Base-by-base conservation (phyloP, 2,888 invertebrate genomes). In the Drosophila paranaensis region DNA sequence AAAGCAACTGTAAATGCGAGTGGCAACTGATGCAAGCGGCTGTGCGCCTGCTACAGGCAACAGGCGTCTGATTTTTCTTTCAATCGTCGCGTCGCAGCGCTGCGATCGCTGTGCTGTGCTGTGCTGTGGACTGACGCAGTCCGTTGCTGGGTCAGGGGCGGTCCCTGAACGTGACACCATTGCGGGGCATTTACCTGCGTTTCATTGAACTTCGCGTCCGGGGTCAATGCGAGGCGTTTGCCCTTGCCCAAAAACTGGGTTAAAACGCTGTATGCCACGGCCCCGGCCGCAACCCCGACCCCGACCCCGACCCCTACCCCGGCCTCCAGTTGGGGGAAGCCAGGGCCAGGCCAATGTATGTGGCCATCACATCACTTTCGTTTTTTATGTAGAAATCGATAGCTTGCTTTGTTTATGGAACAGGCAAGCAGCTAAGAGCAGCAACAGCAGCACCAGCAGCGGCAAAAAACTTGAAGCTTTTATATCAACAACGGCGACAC, bases 301-400 rank as follows among this genome's bases (percentile, higher is more conserved):
- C 2, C 50, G 50, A 53, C 35, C 46, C 2, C 50, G 16, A 13
- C 50, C 16, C 2, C 50, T 33, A 53, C 35, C 46, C 40, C 63
- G 72, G 57, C 56, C 45, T 9, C 13, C 42, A 45, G 9, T 16
- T 57, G 46, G n/a, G n/a, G n/a, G 27, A 20, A 35, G 54, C 55
- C 56, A 62, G 57, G 51, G 61, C 66, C 71, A 33, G 3, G n/a
- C n/a, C 39, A 33, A 33, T 35, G 58, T 43, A 33, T 42, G 62
- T 78, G 70, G 46, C 48, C 77, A 60, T 79, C 86, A 90, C 77
- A 60, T 79, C 86, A 90, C 91, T 90, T 90, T 90, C 90, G 86
- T 79, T 90, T 90, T 90, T 88, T 82, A 88, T 85, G 90, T 89
- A 90, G 91, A 91, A 90, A 91, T 90, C 90, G 90, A 91, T 86